Evolutionary conservation across 2,888 invertebrate species (phyloP).

Genomic region (Helicoverpa assulta): DNA sequence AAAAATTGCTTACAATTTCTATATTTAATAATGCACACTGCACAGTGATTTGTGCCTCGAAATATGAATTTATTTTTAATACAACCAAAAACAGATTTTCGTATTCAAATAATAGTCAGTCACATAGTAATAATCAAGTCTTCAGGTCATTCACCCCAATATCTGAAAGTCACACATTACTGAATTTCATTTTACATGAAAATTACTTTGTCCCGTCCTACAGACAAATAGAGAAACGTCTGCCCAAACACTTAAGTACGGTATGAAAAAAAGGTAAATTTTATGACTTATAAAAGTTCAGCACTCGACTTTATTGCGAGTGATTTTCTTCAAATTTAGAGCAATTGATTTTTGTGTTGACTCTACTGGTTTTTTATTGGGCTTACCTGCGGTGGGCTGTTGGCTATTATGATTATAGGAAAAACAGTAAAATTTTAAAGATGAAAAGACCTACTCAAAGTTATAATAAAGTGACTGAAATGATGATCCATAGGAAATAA

Average conservation of each 20-base stretch:
- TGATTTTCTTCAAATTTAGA: conserved; percentile 52
- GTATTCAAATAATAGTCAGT: no score
- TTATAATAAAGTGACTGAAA: no score
- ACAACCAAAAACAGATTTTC: no score
- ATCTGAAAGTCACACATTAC: neutral
- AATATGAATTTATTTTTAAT: no score
- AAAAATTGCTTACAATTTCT: no score
- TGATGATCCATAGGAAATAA: no score
- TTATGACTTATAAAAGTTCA: conserved; percentile 59
- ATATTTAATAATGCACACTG: no score
- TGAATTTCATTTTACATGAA: conserved; percentile 16
- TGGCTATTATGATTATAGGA: conserved; percentile 2
- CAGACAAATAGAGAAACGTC: conserved; percentile 18
- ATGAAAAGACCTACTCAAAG: no score
- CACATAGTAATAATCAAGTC: neutral
- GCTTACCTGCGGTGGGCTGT: conserved; percentile 19
- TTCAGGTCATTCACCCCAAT: neutral
- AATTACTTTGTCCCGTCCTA: conserved; percentile 9
- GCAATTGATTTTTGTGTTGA: conserved; percentile 57
- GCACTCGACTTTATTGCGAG: conserved; percentile 39
- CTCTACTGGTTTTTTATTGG: conserved; percentile 41
- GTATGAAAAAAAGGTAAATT: conserved; percentile 52
- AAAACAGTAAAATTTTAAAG: conserved; percentile 10
- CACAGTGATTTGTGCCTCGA: no score
- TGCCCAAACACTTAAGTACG: conserved; percentile 30